Conservation (phyloP, 2,797 vertebrate genomes). For the Syngnathus acus region DNA sequence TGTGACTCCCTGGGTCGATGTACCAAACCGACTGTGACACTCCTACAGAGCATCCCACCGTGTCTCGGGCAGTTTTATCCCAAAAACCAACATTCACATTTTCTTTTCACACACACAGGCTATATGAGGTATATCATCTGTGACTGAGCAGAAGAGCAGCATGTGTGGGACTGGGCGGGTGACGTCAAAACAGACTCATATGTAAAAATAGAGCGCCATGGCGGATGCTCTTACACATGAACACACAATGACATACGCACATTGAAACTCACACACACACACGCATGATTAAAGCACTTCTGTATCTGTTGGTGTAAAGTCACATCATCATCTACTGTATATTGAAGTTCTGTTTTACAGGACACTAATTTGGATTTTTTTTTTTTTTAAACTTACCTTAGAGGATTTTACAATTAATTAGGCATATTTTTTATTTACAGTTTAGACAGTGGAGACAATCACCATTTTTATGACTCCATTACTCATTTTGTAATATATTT, state of each 20-base stretch:
- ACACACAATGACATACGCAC: constrained; percentile 13
- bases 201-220: constrained; percentile 56
- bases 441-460: too few relatives aligned
- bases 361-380: too few relatives aligned
- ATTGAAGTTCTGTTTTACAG: too few relatives aligned
- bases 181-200: constrained; percentile 33
- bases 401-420: too few relatives aligned
- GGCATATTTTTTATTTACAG: too few relatives aligned
- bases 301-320: background rate
- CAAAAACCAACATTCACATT: too few relatives aligned
- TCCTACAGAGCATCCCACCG: constrained; percentile 35
- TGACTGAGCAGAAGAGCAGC: background rate
- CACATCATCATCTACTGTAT: background rate
- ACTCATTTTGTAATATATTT: too few relatives aligned
- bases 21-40: constrained; percentile 30
- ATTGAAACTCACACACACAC: background rate
- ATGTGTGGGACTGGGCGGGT: constrained; percentile 3
- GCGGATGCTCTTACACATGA: constrained; percentile 34
- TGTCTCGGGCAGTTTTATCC: constrained; percentile 16
- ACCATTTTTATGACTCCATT: too few relatives aligned
- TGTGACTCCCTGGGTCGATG: constrained; percentile 24
- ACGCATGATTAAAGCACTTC: background rate
- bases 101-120: constrained; percentile 10
- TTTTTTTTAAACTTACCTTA: too few relatives aligned
- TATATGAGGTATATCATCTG: constrained; percentile 53